Evolutionary conservation across 1,140 invertebrate genomes (phyloP), one percentile per base, ranked within the genome.

Genomic region (Nomia melanderi): DNA sequence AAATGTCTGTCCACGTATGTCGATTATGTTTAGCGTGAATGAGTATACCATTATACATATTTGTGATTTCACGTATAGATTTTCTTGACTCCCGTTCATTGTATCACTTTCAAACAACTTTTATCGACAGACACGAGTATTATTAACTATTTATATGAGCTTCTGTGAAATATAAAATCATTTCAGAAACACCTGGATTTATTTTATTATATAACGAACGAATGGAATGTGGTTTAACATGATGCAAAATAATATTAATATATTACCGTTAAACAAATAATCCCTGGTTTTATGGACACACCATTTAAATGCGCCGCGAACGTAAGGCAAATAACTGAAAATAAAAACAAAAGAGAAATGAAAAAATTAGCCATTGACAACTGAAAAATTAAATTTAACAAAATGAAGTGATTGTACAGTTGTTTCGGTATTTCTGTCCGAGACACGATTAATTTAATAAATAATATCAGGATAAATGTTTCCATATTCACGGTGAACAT

Each of bases 201-300:
- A 33, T 33, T 36, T 23, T 4, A 39, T 39, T 27, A 17, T 14
- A 9, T 3, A n/a, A 0, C 0, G 25, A n/a, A 11, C 2, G 12
- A 29, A 2, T 25, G 17, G 36, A 33, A n/a, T 23, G 2, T 33
- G 5, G 20, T 5, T 9, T n/a, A 36, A 72, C 6, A 25, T 0
- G 33, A 29, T 20, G 39, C 39, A 39, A 25, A 60, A 25, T 50
- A 50, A 27, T 56, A 41, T 70, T 17, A 20, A 70, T 14, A 39
- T 25, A 62, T 62, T 62, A 62, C 59, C 59, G 7, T 62, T 17
- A 50, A 54, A 39, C 20, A 23, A 64, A 56, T 73, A 53, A 73
- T 62, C 59, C 25, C 53, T 17, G 36, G 17, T 3, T 50, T 12
- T 11, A 31, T 7, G 17, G 9, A 1, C 12, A 12, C 8, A 2